Conservation (phyloP, 2,888 invertebrate species). For the Cheilosia variabilis region DNA sequence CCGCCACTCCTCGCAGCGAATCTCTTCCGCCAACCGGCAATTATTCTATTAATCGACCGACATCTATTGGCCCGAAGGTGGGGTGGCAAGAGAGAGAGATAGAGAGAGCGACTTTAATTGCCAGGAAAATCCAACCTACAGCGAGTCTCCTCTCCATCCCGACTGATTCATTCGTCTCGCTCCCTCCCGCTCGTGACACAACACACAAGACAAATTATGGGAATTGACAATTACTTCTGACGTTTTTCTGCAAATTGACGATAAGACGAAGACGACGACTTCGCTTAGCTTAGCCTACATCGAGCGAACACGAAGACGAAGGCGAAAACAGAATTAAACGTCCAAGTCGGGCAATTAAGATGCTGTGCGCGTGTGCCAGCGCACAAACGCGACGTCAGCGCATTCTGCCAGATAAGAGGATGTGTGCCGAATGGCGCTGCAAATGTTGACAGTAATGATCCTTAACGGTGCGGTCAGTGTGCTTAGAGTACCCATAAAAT, state of each 20-base stretch:
- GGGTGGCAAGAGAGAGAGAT: background rate
- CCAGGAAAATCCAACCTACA: slow-evolving; percentile 53
- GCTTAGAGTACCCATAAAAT: slow-evolving; percentile 20
- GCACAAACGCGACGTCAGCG: slow-evolving; percentile 52
- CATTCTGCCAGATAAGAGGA: slow-evolving; percentile 56
- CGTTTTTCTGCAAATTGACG: slow-evolving; percentile 71
- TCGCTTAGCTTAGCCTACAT: slow-evolving; percentile 65
- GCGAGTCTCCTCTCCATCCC: slow-evolving; percentile 8
- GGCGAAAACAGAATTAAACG: slow-evolving; percentile 49
- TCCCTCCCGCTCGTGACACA: slow-evolving; percentile 38
- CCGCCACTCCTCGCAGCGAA: slow-evolving; percentile 24
- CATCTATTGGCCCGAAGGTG: slow-evolving; percentile 43
- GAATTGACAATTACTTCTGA: slow-evolving; percentile 72
- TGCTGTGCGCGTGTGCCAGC: slow-evolving; percentile 71
- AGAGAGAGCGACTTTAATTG: slow-evolving; percentile 47
- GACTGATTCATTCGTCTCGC: background rate
- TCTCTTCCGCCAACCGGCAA: slow-evolving; percentile 50
- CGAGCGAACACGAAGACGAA: slow-evolving; percentile 8
- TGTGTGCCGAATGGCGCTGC: slow-evolving; percentile 44
- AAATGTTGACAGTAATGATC: slow-evolving; percentile 71
- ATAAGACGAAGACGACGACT: slow-evolving; percentile 55
- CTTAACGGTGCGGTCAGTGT: slow-evolving; percentile 56
- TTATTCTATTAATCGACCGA: slow-evolving; percentile 75
- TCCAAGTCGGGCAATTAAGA: slow-evolving; percentile 71
- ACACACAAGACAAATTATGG: slow-evolving; percentile 72